A percentile compares a stretch with the other conserved stretches of the same genome.
Evolutionary conservation across 1,140 invertebrate genomes (phyloP).

Genomic region (Drosophila oshimai): DNA sequence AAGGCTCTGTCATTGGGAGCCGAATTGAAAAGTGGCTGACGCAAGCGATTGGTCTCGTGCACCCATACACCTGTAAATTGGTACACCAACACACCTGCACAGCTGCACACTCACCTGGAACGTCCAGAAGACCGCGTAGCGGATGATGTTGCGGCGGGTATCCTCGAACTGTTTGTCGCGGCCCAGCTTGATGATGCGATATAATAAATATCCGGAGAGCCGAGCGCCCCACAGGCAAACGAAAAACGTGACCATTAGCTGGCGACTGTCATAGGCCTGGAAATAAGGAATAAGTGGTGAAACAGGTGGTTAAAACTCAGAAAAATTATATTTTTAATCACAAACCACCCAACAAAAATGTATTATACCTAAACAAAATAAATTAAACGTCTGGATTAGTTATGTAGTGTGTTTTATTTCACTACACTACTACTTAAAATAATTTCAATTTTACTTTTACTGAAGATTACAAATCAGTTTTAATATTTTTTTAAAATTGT

Average conservation of each 20-base stretch:
- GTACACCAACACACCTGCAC: neutral
- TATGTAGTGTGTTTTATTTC: no score
- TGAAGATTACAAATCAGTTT: no score
- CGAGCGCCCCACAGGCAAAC: conserved; percentile 93
- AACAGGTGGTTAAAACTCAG: no score
- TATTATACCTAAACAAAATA: no score
- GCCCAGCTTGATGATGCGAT: conserved; percentile 94
- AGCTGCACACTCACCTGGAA: conserved; percentile 88
- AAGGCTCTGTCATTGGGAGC: conserved; percentile 50
- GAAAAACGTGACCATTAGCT: conserved; percentile 93
- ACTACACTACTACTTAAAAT: no score
- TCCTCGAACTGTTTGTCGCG: conserved; percentile 95
- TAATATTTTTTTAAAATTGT: no score
- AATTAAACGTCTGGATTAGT: no score
- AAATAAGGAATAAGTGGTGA: neutral
- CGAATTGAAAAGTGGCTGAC: conserved; percentile 36
- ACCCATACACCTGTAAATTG: neutral
- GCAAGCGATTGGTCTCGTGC: conserved; percentile 1
- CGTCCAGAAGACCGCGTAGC: conserved; percentile 95
- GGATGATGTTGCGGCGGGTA: conserved; percentile 91
- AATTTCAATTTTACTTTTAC: no score
- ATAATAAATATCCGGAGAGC: conserved; percentile 92
- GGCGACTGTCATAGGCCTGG: conserved; percentile 91
- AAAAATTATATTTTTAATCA: no score
- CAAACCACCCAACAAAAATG: no score